Evolutionary conservation across 2,797 vertebrate species (phyloP).

Genomic region (Oceanodroma leucorhoa): DNA sequence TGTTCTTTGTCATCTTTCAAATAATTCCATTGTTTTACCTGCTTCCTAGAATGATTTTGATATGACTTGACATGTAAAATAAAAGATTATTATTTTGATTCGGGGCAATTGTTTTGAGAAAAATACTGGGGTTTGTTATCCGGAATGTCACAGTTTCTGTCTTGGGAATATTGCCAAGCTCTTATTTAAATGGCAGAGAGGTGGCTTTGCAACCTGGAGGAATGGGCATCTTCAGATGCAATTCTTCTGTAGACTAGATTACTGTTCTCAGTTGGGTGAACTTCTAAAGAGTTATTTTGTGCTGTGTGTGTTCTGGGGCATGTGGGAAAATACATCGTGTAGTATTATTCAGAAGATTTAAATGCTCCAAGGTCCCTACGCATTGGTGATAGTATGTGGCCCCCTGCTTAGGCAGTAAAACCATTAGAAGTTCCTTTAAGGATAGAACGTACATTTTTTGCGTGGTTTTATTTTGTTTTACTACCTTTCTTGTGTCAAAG

Average conservation of each 20-base stretch:
- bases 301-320: background rate
- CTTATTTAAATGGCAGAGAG: background rate
- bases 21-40: background rate
- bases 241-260: background rate
- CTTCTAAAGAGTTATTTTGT: background rate
- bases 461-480: background rate
- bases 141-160: background rate
- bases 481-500: background rate
- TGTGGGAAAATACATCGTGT: background rate
- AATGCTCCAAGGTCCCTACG: background rate
- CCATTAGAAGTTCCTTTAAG: background rate
- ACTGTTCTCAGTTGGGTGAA: background rate
- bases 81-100: background rate
- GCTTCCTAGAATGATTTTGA: background rate
- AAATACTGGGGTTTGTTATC: background rate
- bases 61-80: background rate
- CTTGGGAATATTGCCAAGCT: background rate
- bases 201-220: background rate
- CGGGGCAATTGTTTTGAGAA: background rate
- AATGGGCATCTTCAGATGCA: background rate
- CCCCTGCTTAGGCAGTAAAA: background rate
- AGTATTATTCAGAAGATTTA: background rate
- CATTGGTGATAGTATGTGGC: background rate
- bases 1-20: background rate
- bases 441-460: background rate